phyloP scores from a whole-genome alignment of 1,140 invertebrate genomes.

The Zeugodacus cucurbitae region DNA sequence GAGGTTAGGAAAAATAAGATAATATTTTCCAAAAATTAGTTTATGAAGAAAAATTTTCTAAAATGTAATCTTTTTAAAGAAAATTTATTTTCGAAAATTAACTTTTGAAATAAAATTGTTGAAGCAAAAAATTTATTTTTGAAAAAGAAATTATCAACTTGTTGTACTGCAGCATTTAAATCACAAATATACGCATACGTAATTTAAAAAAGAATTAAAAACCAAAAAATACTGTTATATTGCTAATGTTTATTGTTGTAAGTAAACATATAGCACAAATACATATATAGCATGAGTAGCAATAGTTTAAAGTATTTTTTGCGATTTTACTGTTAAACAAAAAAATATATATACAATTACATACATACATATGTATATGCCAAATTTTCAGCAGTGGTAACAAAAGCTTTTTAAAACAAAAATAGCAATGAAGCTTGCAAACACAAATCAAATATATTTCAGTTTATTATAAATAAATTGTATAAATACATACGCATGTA shows the following conservation, averaged over 20 bases:
- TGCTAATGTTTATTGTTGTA: constrained; percentile 3
- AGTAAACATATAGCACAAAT: neutral
- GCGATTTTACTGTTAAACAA: neutral
- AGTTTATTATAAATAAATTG: neutral
- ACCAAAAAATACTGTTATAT: neutral
- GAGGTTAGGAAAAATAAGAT: too few species aligned
- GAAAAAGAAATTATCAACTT: constrained; percentile 6
- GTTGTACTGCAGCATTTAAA: constrained; percentile 9
- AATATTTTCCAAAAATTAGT: too few species aligned
- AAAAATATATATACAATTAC: neutral
- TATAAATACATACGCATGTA: neutral
- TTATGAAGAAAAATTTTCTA: too few species aligned
- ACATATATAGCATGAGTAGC: neutral
- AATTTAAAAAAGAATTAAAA: neutral
- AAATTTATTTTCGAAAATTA: too few species aligned
- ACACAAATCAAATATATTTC: too few species aligned
- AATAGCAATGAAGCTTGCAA: neutral
- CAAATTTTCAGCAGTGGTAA: neutral
- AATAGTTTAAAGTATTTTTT: neutral
- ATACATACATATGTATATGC: neutral
- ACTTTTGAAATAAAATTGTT: neutral
- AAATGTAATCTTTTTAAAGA: too few species aligned
- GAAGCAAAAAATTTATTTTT: neutral
- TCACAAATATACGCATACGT: neutral
- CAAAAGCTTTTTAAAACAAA: constrained; percentile 4